These are phyloP conservation scores for Scatophagus argus DNA, from an alignment of 2,113 vertebrate species.

Conservation along the genomic window DNA sequence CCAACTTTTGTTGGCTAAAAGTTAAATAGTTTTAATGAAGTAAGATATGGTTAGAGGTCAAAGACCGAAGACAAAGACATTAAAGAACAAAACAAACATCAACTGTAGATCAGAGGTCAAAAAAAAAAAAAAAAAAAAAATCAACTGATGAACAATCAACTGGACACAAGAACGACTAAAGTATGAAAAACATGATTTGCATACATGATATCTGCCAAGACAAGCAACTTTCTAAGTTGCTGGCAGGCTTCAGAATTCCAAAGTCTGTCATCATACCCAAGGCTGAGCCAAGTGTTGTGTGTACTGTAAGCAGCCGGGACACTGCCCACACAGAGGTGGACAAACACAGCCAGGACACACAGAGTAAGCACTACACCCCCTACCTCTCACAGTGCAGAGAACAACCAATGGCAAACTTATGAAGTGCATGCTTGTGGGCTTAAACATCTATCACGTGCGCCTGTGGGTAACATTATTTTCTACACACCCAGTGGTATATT, in stretches of 20 bases:
- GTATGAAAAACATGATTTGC: not conserved
- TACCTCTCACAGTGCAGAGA: too few relatives aligned
- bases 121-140: not conserved
- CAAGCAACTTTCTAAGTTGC: not conserved
- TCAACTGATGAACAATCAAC: too few relatives aligned
- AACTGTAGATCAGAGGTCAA: too few relatives aligned
- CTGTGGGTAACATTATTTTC: not conserved
- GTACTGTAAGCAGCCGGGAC: not conserved
- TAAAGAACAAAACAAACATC: too few relatives aligned
- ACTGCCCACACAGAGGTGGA: not conserved
- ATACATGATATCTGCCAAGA: not conserved
- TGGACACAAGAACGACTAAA: too few relatives aligned
- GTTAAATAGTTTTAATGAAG: not conserved
- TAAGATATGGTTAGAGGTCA: not conserved
- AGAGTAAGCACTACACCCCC: not conserved
- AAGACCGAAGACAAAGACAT: not conserved
- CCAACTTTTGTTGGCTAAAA: not conserved
- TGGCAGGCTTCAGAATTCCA: not conserved
- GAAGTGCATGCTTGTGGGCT: not conserved
- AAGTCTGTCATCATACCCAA: not conserved
- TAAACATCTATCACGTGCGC: not conserved
- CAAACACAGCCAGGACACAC: not conserved
- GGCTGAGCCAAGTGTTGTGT: not conserved
- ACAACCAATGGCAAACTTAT: too few relatives aligned
- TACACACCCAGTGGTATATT: slow-evolving; percentile 2